These are phyloP conservation scores for Coregonus clupeaformis DNA, from an alignment of 2,113 vertebrate genomes.

Conservation along the genomic window DNA sequence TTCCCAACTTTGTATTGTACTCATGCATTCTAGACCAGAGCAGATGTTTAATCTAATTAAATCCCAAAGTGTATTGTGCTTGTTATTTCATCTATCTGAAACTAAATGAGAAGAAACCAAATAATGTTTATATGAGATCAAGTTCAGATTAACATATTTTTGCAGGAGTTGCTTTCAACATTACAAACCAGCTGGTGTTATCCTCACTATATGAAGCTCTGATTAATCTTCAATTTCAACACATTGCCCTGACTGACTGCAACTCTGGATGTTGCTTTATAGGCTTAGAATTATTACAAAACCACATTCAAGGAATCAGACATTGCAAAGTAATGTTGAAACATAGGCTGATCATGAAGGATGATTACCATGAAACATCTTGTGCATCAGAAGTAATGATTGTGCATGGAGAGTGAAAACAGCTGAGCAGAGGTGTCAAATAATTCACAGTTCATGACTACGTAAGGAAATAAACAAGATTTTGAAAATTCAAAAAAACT, in stretches of 20 bases:
- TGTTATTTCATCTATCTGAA: too few species aligned
- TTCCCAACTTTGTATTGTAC: too few species aligned
- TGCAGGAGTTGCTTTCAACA: too few species aligned
- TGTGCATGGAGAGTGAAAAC: too few species aligned
- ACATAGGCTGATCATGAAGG: background rate
- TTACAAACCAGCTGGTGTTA: too few species aligned
- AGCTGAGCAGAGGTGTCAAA: background rate
- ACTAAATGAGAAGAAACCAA: too few species aligned
- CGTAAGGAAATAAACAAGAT: background rate
- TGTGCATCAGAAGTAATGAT: too few species aligned
- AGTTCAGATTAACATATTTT: too few species aligned
- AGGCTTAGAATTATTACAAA: background rate
- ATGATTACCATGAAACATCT: background rate
- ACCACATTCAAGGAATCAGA: background rate
- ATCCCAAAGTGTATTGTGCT: too few species aligned
- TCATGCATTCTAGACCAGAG: too few species aligned
- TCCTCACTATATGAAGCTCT: background rate
- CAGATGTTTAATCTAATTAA: too few species aligned
- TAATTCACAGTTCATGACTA: background rate
- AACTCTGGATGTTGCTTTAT: background rate
- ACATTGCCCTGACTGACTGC: background rate
- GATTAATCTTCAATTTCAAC: background rate
- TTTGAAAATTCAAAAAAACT: constrained; percentile 5
- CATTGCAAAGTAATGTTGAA: background rate
- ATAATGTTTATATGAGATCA: too few species aligned